phyloP scores from a whole-genome alignment of 2,888 invertebrate species.

The Caenorhabditis sp. region DNA sequence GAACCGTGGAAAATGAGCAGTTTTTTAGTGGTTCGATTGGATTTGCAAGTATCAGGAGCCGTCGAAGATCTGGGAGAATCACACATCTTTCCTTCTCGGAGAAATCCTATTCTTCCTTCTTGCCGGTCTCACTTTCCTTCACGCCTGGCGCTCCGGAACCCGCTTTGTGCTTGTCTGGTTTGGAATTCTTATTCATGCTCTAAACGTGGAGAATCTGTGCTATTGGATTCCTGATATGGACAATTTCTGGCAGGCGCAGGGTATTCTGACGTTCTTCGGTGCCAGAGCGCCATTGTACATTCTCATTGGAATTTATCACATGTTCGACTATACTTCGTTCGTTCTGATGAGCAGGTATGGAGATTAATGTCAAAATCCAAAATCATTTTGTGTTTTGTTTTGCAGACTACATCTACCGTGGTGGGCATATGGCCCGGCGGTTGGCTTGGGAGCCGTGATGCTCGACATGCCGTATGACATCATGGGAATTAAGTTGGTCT shows the following conservation, averaged over 20 bases:
- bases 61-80: conserved; percentile 78
- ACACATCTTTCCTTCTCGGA: conserved; percentile 87
- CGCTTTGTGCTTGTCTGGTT: conserved; percentile 90
- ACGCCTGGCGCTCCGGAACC: conserved; percentile 88
- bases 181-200: conserved; percentile 88
- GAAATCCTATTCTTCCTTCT: conserved; percentile 87
- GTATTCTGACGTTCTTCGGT: conserved; percentile 88
- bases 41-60: conserved; percentile 81
- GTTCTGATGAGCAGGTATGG: conserved; percentile 83
- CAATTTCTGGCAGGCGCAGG: conserved; percentile 90
- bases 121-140: conserved; percentile 87
- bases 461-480: conserved; percentile 90
- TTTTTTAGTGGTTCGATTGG: conserved; percentile 81
- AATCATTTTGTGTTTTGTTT: background rate
- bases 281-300: conserved; percentile 89
- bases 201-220: conserved; percentile 88
- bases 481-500: conserved; percentile 89
- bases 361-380: background rate
- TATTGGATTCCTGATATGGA: conserved; percentile 89
- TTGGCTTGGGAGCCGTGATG: conserved; percentile 88
- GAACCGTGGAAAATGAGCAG: background rate
- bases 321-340: conserved; percentile 85
- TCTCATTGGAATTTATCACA: conserved; percentile 86
- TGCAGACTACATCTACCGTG: conserved; percentile 84
- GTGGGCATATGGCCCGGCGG: conserved; percentile 85